Base-by-base conservation (phyloP, 1,140 invertebrate species). In the Panonychus citri region DNA sequence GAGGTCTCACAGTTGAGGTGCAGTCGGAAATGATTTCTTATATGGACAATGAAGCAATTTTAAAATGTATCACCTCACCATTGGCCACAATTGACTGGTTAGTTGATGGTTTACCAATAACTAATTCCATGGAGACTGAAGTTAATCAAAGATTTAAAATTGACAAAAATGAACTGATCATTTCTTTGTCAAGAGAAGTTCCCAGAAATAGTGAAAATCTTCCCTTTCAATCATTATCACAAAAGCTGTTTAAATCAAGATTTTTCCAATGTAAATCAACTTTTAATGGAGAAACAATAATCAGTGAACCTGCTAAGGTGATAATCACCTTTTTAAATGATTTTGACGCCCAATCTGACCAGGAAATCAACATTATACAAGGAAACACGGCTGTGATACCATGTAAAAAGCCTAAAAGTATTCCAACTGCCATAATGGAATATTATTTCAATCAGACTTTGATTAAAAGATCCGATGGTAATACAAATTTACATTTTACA, bases 301-400 rank as follows among this genome's bases (percentile, higher is more conserved):
- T 63, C 53, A 64, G 63, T 57, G 46, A 57, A 30, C 62, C 62
- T 28, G 62, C 62, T 3, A 59, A 62, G 37, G 28, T 64, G 28
- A 59, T 59, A 27, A 28, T 64, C 25, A 59, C 61, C 57, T 55
- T 56, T 28, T 43, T 64, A 37, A 43, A 59, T 17, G 39, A 57
- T 42, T 64, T 63, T 54, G 53, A 51, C 5, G 4, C 48, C 48
- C 25, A 52, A 55, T 8, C 50, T 27, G 48, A 58, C 27, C 7
- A 59, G 3, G 60, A 50, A 7, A 17, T 63, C 17, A 53, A 43
- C 30, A 76, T 78, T 1, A 69, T 75, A 3, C 70, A 73, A 1
- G 77, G 81, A 7, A 84, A 82, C 60, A 79, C 74, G 2, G 75
- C 83, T 0, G 75, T 78, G 1, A 75, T 85, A 57, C 75, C 76